Evolutionary conservation across 23 tunicate genomes (phyloP).

Genomic region (Corella eumyota): DNA sequence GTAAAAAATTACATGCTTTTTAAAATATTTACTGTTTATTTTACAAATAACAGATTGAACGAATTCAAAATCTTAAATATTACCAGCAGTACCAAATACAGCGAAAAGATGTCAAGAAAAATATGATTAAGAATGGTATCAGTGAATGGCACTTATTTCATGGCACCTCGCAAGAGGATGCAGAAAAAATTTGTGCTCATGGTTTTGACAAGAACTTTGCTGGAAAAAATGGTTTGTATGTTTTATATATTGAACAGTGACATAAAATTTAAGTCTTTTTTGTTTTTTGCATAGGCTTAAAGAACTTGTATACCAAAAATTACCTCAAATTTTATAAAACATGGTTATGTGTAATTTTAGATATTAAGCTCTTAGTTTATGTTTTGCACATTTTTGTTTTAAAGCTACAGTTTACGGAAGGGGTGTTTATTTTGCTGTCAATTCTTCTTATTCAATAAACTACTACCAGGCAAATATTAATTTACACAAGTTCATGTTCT

Average conservation of each 20-base stretch:
- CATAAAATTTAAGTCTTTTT: too few relatives aligned
- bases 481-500: not conserved
- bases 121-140: not conserved
- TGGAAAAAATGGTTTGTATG: constrained; percentile 1
- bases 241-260: too few relatives aligned
- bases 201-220: not conserved
- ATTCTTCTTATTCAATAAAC: not conserved
- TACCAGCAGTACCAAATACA: not conserved
- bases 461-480: not conserved
- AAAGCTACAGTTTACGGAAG: not conserved
- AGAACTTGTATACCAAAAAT: too few relatives aligned
- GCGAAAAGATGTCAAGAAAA: not conserved
- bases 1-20: too few relatives aligned
- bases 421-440: not conserved
- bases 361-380: too few relatives aligned
- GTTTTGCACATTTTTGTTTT: too few relatives aligned
- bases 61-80: not conserved
- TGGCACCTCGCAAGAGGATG: not conserved
- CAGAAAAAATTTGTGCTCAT: not conserved
- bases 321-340: too few relatives aligned
- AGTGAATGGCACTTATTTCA: not conserved
- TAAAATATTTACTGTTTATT: too few relatives aligned
- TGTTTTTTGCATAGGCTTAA: too few relatives aligned
- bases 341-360: too few relatives aligned
- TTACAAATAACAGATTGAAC: not conserved